Conservation (phyloP, 2,797 vertebrate species). For the Heteromormyrus szaboi region DNA sequence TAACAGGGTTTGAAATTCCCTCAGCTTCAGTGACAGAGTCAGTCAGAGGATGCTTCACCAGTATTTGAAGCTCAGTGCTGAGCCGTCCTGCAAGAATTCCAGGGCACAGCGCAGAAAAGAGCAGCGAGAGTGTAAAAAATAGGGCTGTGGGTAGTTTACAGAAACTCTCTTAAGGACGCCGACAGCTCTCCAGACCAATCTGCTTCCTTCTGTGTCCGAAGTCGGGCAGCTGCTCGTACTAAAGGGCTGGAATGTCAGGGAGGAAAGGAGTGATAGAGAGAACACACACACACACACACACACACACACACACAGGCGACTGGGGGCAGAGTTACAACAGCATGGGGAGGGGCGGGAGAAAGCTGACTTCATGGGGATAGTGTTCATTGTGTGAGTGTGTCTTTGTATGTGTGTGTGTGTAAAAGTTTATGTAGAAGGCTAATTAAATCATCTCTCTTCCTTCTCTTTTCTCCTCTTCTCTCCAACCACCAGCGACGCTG, state of each 20-base stretch:
- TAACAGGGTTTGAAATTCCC: conserved; percentile 11
- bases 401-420: conserved; percentile 31
- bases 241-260: conserved; percentile 54
- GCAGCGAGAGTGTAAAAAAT: not conserved
- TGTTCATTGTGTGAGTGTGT: conserved; percentile 23
- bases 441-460: conserved; percentile 52
- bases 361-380: conserved; percentile 53
- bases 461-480: not conserved
- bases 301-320: conserved; percentile 12
- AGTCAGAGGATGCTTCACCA: conserved; percentile 42
- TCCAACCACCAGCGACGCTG: not conserved
- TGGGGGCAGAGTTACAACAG: conserved; percentile 45
- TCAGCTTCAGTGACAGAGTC: not conserved
- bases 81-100: conserved; percentile 21
- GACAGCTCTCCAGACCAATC: not conserved
- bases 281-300: conserved; percentile 29
- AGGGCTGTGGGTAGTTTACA: not conserved
- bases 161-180: not conserved
- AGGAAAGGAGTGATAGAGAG: conserved; percentile 52
- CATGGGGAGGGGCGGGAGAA: conserved; percentile 41
- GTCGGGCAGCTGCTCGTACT: conserved; percentile 40
- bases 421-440: conserved; percentile 31
- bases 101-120: not conserved
- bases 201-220: conserved; percentile 36
- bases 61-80: conserved; percentile 20